These are phyloP conservation scores for Ctenopoma kingsleyae DNA, from an alignment of 2,797 vertebrate species.

Conservation along the genomic window DNA sequence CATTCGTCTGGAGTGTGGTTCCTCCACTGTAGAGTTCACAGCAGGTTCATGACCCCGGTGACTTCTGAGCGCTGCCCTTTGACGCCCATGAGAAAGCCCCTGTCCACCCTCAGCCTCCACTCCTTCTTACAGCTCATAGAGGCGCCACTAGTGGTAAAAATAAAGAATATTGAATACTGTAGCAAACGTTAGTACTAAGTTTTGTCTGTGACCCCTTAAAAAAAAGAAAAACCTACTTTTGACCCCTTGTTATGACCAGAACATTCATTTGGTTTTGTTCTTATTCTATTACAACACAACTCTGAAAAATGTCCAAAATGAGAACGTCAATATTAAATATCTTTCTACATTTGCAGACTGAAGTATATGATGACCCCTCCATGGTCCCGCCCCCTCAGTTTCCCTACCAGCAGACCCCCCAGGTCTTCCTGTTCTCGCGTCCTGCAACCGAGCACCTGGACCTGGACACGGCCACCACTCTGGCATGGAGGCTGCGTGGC, in stretches of 20 bases:
- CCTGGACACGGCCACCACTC: constrained; percentile 83
- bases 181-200: background rate
- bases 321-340: background rate
- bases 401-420: constrained; percentile 89
- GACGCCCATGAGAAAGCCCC: constrained; percentile 85
- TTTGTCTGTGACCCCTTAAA: background rate
- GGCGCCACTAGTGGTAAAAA: constrained; percentile 89
- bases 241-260: background rate
- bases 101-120: constrained; percentile 91
- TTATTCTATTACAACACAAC: too few species aligned
- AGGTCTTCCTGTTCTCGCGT: constrained; percentile 92
- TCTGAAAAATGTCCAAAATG: too few species aligned
- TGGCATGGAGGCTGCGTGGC: constrained; percentile 91
- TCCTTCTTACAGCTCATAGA: constrained; percentile 93
- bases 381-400: constrained; percentile 85
- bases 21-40: constrained; percentile 86
- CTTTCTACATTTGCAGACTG: constrained; percentile 77
- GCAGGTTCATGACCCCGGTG: background rate
- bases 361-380: constrained; percentile 88
- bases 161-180: too few species aligned
- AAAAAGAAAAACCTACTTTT: background rate
- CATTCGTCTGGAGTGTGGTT: constrained; percentile 86
- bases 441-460: constrained; percentile 87
- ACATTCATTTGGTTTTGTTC: too few species aligned
- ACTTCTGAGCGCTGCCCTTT: constrained; percentile 84